Evolutionary conservation across 1,140 invertebrate species (phyloP).

Genomic region (Papilio dardanus): DNA sequence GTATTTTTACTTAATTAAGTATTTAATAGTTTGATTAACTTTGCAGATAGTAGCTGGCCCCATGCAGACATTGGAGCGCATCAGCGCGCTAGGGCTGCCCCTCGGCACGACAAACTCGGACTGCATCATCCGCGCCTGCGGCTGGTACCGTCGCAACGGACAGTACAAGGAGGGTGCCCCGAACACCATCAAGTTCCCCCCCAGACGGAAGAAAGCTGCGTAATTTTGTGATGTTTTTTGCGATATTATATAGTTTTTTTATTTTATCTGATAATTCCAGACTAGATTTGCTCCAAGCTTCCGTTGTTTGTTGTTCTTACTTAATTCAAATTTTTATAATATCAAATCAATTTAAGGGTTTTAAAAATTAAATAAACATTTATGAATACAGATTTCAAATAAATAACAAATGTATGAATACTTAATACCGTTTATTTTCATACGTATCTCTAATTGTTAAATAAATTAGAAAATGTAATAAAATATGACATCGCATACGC

Average conservation of each 20-base stretch:
- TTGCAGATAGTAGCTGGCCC: constrained; percentile 66
- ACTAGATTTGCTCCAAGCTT: no score
- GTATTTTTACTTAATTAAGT: background rate
- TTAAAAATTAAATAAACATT: background rate
- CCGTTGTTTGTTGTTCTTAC: no score
- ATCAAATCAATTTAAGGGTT: no score
- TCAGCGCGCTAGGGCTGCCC: constrained; percentile 71
- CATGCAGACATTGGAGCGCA: constrained; percentile 64
- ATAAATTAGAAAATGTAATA: constrained; percentile 60
- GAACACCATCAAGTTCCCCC: constrained; percentile 71
- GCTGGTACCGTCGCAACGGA: constrained; percentile 61
- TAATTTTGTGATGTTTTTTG: background rate
- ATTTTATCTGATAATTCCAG: no score
- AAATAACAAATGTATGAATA: background rate
- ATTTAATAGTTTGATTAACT: background rate
- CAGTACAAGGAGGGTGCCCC: constrained; percentile 62
- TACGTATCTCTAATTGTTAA: constrained; percentile 53
- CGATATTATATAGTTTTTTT: background rate
- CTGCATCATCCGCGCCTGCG: constrained; percentile 59
- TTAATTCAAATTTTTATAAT: no score
- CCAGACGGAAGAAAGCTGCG: constrained; percentile 46
- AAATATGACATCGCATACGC: constrained; percentile 37
- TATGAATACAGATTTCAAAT: no score
- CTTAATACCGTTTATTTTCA: constrained; percentile 38
- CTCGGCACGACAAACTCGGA: constrained; percentile 64